Evolutionary conservation across 1,140 invertebrate genomes (phyloP), one percentile per base, ranked within the genome.

Genomic region (Eciton burchellii): DNA sequence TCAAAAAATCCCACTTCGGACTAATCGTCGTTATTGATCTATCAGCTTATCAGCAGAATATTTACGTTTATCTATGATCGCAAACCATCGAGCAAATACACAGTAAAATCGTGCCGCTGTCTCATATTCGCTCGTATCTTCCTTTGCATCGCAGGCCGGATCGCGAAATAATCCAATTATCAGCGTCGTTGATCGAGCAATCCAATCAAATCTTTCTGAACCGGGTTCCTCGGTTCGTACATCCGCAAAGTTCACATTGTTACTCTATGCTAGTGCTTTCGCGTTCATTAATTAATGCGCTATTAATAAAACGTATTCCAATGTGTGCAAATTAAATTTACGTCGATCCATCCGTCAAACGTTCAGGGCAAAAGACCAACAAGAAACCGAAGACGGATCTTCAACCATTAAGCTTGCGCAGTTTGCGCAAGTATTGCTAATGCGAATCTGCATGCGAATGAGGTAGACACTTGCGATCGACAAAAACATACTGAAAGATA

Each of bases 41-140:
- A 73, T 4, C 21, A 35, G 21, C 54, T 73, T 73, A 73, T 73
- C 70, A 72, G 19, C 52, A 60, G 14, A 3, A 52, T 66, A 59
- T 43, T 41, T 24, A 35, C 35, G 35, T 5, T 59, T 73, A 59
- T 73, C 43, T 60, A 26, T 41, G 35, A 29, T 24, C 19, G 56
- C n/a, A 72, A 21, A 26, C 5, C 2, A n/a, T 12, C 21, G 21
- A 73, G 54, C 16, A 26, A 54, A 73, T 43, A 45, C 14, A 41
- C 12, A 19, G 49, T 21, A n/a, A 29, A 72, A 35, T 35, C 6
- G 9, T 16, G 49, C 1, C 19, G 35, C 52, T 41, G 41, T 41
- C n/a, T 21, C 70, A 56, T 21, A 57, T 57, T 41, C 19, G 21
- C 26, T 41, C 29, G 14, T 41, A 11, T 54, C 4, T 57, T 16